These are phyloP conservation scores for Leucozona laternaria DNA, from an alignment of 2,888 invertebrate genomes.

Conservation along the genomic window DNA sequence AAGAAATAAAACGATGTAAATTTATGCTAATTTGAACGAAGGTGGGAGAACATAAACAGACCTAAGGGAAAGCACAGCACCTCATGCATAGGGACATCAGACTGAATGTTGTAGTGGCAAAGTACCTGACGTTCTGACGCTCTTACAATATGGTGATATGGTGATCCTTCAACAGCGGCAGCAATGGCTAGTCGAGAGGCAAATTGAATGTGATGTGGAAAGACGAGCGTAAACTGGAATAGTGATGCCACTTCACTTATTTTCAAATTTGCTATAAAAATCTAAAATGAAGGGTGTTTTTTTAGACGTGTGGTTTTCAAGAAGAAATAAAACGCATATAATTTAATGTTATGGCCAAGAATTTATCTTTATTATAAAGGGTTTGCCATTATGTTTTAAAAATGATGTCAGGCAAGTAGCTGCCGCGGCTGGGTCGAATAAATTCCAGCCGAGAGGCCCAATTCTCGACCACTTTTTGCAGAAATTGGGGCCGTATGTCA, in stretches of 20 bases:
- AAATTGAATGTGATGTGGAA: slow-evolving; percentile 31
- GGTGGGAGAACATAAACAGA: slow-evolving; percentile 69
- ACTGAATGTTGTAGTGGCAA: not conserved
- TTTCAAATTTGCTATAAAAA: too few relatives aligned
- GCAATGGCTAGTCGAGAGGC: slow-evolving; percentile 37
- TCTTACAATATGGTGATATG: slow-evolving; percentile 9
- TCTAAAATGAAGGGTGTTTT: too few relatives aligned
- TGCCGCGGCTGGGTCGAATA: too few relatives aligned
- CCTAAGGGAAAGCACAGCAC: slow-evolving; percentile 40
- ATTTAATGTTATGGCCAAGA: too few relatives aligned
- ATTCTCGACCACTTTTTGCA: too few relatives aligned
- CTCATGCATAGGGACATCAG: slow-evolving; percentile 14
- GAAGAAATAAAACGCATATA: too few relatives aligned
- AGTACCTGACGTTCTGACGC: slow-evolving; percentile 28
- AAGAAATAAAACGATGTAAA: slow-evolving; percentile 42
- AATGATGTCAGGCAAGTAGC: too few relatives aligned
- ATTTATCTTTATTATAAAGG: too few relatives aligned
- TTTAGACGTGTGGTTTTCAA: too few relatives aligned
- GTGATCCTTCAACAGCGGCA: slow-evolving; percentile 13
- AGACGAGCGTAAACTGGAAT: slow-evolving; percentile 5
- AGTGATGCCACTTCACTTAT: slow-evolving; percentile 25
- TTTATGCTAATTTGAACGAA: slow-evolving; percentile 73
- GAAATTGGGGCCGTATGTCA: too few relatives aligned
- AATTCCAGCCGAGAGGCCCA: too few relatives aligned
- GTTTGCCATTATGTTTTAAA: too few relatives aligned